Evolutionary conservation across 2,113 vertebrate genomes (phyloP), one percentile per base, ranked within the genome.

Genomic region (Triplophysa rosa): DNA sequence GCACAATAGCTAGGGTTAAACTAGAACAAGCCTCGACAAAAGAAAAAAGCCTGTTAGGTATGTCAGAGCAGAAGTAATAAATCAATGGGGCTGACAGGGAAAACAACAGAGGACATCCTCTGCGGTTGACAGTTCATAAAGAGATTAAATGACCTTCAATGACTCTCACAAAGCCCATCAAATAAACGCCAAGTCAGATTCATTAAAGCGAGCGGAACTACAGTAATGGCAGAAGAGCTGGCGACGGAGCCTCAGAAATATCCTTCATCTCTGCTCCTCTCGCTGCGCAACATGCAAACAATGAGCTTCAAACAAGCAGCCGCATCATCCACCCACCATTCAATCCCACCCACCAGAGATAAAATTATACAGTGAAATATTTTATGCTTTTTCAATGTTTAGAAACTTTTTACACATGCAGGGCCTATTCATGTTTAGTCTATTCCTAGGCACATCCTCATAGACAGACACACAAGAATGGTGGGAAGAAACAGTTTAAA

Each of bases 181-280:
- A 81, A 81, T 78, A 67, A 75, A 71, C 4, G 54, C 67, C 80
- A 84, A 33, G 68, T 78, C 59, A 69, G 45, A 67, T 84, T 83
- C 75, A 82, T 84, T 80, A 73, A 83, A 52, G 45, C 49, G 66
- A 73, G 67, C 72, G 19, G 78, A 70, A 59, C 63, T 33, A 67
- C 61, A 78, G 65, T 79, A 76, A 86, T 80, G 79, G 80, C 84
- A 70, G 19, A 47, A 80, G 66, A 80, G 62, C 47, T 29, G 77
- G 65, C 79, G 64, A 16, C 42, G 61, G 58, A 58, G 54, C 64
- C 59, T 74, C 54, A 17, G 24, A 69, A 45, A 73, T 26, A 61
- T 82, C 77, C 64, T 26, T 63, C 45, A 45, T 68, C 37, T 65
- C 45, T 66, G 52, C 49, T 45, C 16, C 37, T 67, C 59, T 74